Conservation (phyloP, 2,797 vertebrate genomes). For the Myotis myotis region DNA sequence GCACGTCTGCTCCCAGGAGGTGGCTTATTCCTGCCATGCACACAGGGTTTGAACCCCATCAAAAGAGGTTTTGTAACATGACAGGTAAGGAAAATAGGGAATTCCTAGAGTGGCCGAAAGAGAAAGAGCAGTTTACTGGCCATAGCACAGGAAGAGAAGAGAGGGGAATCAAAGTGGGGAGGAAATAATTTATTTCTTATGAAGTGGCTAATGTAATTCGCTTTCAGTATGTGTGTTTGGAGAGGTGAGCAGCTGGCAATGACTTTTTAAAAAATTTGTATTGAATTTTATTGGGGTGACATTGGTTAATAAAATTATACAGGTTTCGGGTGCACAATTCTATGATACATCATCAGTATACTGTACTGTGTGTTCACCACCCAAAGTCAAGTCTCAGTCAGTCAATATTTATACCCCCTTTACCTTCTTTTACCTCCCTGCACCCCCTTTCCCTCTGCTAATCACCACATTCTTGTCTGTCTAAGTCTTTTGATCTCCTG, state of each 20-base stretch:
- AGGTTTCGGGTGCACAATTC: background rate
- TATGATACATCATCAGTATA: background rate
- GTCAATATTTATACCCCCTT: background rate
- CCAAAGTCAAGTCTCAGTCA: background rate
- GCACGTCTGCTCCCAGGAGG: background rate
- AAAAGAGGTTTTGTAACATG: background rate
- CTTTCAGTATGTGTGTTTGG: background rate
- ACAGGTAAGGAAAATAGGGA: background rate
- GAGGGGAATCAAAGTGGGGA: constrained; percentile 23
- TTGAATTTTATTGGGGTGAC: background rate
- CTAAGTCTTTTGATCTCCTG: constrained; percentile 62
- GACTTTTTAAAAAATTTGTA: background rate
- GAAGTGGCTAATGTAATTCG: constrained; percentile 60
- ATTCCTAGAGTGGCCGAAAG: constrained; percentile 14
- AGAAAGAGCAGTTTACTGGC: background rate
- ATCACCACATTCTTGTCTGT: background rate
- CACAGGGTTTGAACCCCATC: background rate
- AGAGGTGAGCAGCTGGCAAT: constrained; percentile 47
- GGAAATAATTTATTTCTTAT: constrained; percentile 63
- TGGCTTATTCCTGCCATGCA: background rate
- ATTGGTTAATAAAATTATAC: background rate
- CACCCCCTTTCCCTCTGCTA: background rate
- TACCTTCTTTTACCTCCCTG: background rate
- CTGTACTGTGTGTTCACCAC: background rate
- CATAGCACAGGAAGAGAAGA: background rate